phyloP scores from a whole-genome alignment of 2,888 invertebrate genomes.

The Athalia circularis region DNA sequence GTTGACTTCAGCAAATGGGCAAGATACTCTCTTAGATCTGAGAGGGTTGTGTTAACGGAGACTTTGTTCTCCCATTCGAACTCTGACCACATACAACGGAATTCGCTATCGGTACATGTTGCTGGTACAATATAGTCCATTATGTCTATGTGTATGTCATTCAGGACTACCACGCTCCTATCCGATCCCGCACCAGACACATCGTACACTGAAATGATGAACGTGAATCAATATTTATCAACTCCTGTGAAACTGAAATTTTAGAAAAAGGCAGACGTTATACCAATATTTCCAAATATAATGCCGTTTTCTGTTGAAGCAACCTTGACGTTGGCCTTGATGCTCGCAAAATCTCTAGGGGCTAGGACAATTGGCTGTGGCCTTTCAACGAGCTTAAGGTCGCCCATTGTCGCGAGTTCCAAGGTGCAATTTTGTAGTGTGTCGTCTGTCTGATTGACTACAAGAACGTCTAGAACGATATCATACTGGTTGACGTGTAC shows the following conservation, averaged over 20 bases:
- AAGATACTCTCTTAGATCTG: constrained; percentile 94
- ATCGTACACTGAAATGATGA: constrained; percentile 87
- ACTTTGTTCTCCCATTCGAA: constrained; percentile 99
- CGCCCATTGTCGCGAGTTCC: constrained; percentile 97
- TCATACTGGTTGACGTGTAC: constrained; percentile 99
- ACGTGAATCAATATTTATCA: constrained; percentile 5
- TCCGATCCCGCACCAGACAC: constrained; percentile 94
- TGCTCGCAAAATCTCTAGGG: constrained; percentile 97
- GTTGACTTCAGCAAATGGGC: constrained; percentile 94
- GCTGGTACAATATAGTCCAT: constrained; percentile 99
- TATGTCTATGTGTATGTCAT: constrained; percentile 99
- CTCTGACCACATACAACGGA: constrained; percentile 99
- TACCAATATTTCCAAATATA: constrained; percentile 98
- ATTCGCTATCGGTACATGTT: constrained; percentile 94
- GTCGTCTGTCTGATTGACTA: constrained; percentile 98
- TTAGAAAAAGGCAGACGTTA: constrained; percentile 54
- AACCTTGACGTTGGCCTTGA: constrained; percentile 99
- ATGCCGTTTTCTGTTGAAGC: constrained; percentile 99
- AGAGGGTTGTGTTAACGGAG: constrained; percentile 94
- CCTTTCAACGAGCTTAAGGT: constrained; percentile 98
- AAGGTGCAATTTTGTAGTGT: constrained; percentile 98
- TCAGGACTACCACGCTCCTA: constrained; percentile 97
- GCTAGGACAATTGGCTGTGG: constrained; percentile 97
- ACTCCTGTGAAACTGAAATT: not conserved
- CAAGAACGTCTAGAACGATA: constrained; percentile 97